A percentile compares a stretch with the other conserved stretches of the same genome.
phyloP scores from a whole-genome alignment of 1,140 invertebrate genomes.

The Trichoplusia ni region DNA sequence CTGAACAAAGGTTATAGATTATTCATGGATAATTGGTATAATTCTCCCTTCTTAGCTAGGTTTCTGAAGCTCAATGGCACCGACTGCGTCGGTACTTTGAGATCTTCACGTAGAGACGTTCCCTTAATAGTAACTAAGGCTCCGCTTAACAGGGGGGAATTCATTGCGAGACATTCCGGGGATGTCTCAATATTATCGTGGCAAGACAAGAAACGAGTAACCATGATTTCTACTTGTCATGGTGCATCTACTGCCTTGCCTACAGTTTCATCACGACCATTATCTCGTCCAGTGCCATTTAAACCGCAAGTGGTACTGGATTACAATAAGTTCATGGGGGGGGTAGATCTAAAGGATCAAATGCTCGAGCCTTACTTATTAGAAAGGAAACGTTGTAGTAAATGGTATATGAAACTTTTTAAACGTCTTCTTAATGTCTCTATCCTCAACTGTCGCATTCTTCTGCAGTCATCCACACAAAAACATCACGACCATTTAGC shows the following conservation, averaged over 20 bases:
- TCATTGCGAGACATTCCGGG: slow-evolving; percentile 33
- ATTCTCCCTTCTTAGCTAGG: not conserved
- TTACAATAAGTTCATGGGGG: slow-evolving; percentile 53
- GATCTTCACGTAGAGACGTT: slow-evolving; percentile 17
- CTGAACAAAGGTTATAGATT: not conserved
- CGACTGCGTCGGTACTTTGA: slow-evolving; percentile 38
- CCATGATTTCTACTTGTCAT: slow-evolving; percentile 35
- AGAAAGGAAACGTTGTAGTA: slow-evolving; percentile 40
- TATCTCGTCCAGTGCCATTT: slow-evolving; percentile 9
- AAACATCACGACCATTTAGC: not conserved
- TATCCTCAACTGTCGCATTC: slow-evolving; percentile 18
- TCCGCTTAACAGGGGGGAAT: slow-evolving; percentile 11
- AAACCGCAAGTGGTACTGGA: slow-evolving; percentile 37
- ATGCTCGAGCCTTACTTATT: slow-evolving; percentile 41
- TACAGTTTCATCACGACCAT: not conserved
- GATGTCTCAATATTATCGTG: slow-evolving; percentile 36
- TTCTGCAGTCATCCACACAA: not conserved
- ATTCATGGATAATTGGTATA: slow-evolving; percentile 16
- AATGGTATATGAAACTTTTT: slow-evolving; percentile 48
- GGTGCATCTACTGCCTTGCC: slow-evolving; percentile 15
- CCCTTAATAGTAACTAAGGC: slow-evolving; percentile 30
- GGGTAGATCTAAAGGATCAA: slow-evolving; percentile 47
- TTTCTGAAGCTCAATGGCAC: slow-evolving; percentile 9
- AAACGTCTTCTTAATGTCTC: slow-evolving; percentile 15
- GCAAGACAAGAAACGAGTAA: slow-evolving; percentile 44